phyloP scores from a whole-genome alignment of 2,113 vertebrate species.

The Edolisoma coerulescens region DNA sequence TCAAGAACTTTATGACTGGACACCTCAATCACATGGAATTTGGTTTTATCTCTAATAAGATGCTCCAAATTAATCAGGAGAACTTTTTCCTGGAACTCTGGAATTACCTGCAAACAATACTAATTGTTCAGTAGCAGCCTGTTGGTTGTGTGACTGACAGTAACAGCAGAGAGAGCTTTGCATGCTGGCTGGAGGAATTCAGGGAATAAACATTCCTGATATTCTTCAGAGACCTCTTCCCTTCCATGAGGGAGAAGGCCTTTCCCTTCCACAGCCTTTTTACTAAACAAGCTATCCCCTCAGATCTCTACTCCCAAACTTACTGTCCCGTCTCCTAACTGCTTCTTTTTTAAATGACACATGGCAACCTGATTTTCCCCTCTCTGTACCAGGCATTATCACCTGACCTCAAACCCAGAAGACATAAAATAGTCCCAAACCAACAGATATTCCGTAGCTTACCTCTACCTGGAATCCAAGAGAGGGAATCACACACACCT shows the following conservation, averaged over 20 bases:
- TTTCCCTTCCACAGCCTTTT: not conserved
- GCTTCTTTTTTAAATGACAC: not conserved
- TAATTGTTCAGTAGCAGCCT: not conserved
- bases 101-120: not conserved
- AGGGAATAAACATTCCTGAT: not conserved
- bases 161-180: not conserved
- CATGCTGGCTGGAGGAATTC: not conserved
- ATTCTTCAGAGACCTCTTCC: not conserved
- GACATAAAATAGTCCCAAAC: not conserved
- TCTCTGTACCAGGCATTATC: not conserved
- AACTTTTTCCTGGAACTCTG: not conserved
- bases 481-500: not conserved
- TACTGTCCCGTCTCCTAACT: not conserved
- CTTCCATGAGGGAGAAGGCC: not conserved
- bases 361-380: not conserved
- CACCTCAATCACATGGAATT: not conserved
- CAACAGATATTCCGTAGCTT: not conserved
- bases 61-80: not conserved
- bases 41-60: not conserved
- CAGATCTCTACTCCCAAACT: not conserved
- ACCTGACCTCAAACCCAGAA: not conserved
- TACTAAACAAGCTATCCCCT: not conserved
- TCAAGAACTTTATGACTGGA: not conserved
- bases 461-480: not conserved
- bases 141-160: not conserved